Evolutionary conservation across 2,888 invertebrate genomes (phyloP), one percentile per base, ranked within the genome.

Genomic region (Brachyptera risi): DNA sequence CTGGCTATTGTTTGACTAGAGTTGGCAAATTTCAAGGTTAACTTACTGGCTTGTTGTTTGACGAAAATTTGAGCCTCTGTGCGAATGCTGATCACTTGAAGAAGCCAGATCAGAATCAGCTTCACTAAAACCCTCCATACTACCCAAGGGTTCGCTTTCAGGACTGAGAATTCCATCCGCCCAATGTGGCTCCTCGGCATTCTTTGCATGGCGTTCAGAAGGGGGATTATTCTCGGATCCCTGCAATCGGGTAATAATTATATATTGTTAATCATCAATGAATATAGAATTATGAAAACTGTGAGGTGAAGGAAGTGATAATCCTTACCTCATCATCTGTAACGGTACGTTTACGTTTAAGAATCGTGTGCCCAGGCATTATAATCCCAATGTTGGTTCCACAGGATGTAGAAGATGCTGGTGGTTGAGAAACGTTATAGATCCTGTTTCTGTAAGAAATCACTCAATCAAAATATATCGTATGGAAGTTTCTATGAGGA

Each of bases 281-380:
- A n/a, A n/a, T n/a, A n/a, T n/a, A n/a, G n/a, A n/a, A n/a, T n/a
- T n/a, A n/a, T n/a, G n/a, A n/a, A n/a, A n/a, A n/a, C n/a, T n/a
- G n/a, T n/a, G 31, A 31, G 31, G 11, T 31, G 31, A 31, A 7
- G 7, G 7, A 31, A 31, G 11, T 31, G n/a, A 11, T 31, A 31
- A 31, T 27, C 40, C 47, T 21, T 50, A 63, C 63, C 60, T 61
- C 64, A 59, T 62, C 60, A 9, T 59, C 61, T n/a, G 61, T 51
- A 13, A 23, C 26, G 26, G 57, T 50, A n/a, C 64, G 37, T 44
- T 64, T 64, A 50, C 64, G 47, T 40, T 64, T 64, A 24, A 63
- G 54, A n/a, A n/a, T n/a, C n/a, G n/a, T n/a, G n/a, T n/a, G n/a
- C n/a, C n/a, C n/a, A n/a, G n/a, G n/a, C n/a, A n/a, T n/a, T n/a